Evolutionary conservation across 2,113 vertebrate species (phyloP), one percentile per base, ranked within the genome.

Genomic region (Ramphastos sulfuratus): DNA sequence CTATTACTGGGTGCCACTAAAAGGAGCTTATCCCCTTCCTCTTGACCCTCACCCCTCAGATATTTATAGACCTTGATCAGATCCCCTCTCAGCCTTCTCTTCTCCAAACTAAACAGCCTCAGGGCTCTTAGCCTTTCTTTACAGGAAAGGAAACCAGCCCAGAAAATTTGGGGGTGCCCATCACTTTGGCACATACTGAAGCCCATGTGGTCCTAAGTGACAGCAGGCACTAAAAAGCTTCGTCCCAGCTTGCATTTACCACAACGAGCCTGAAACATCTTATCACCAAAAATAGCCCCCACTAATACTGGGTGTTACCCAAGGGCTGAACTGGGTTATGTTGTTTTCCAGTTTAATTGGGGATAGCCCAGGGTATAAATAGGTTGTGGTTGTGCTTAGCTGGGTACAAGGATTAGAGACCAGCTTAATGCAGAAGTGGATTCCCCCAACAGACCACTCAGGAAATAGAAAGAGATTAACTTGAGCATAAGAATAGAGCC

Each of bases 321-420:
- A 94, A 85, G 2, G 3, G 65, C 89, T 81, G 74, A 96, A 89
- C 15, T 74, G 75, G 92, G 87, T 84, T 96, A 87, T 30, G 60
- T 81, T 79, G 16, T 67, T 89, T 91, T 90, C 87, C 39, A 9
- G 92, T 76, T 93, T 95, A 90, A 84, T 14, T 93, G 50, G 91
- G 96, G 88, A 92, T 96, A 91, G 85, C 96, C 94, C 82, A 75
- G 50, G 24, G 46, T 69, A 96, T 94, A 96, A 96, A 97, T 96
- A 96, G 94, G 56, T 66, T 69, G 66, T 60, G 78, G 85, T 83
- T 93, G 78, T 86, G 78, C 96, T 94, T 95, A 96, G 87, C 75
- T 66, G 50, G 44, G 65, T 86, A 66, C 59, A 76, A 63, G 82
- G 91, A 93, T 96, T 94, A 92, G 46, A 80, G 61, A 56, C 14